phyloP scores from a whole-genome alignment of 1,140 invertebrate genomes.

The Lysiphlebus fabarum region DNA sequence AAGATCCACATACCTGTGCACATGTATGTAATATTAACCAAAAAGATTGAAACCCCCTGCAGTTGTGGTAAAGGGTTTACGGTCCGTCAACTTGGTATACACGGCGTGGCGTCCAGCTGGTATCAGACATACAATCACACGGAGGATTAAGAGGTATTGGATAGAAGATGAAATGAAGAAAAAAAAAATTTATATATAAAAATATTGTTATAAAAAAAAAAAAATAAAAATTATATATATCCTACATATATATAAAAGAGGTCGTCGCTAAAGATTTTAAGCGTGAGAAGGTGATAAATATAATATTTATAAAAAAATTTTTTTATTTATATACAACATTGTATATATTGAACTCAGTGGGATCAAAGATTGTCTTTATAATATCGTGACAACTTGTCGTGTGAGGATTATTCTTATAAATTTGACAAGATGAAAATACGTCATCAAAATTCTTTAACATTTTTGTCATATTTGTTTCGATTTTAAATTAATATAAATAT shows the following conservation, averaged over 20 bases:
- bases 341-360: background rate
- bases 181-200: too few species aligned
- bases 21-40: background rate
- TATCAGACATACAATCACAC: slow-evolving; percentile 52
- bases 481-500: slow-evolving; percentile 2
- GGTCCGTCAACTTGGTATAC: slow-evolving; percentile 43
- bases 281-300: slow-evolving; percentile 28
- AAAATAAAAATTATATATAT: too few species aligned
- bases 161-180: slow-evolving; percentile 19
- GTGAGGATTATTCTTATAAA: too few species aligned
- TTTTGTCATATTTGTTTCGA: background rate
- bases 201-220: slow-evolving; percentile 15
- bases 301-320: background rate
- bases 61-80: slow-evolving; percentile 49
- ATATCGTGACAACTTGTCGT: slow-evolving; percentile 31
- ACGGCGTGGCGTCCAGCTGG: slow-evolving; percentile 44
- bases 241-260: too few species aligned
- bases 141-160: slow-evolving; percentile 46
- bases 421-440: background rate
- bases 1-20: too few species aligned
- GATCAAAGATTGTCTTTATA: slow-evolving; percentile 46
- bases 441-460: slow-evolving; percentile 6
- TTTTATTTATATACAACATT: too few species aligned
- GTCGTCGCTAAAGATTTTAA: slow-evolving; percentile 26
- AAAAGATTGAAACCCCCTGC: slow-evolving; percentile 36